Percentiles rank a stretch among this genome's conserved stretches.
Conservation (phyloP, 2,888 invertebrate species). For the Synanthedon formicaeformis region DNA sequence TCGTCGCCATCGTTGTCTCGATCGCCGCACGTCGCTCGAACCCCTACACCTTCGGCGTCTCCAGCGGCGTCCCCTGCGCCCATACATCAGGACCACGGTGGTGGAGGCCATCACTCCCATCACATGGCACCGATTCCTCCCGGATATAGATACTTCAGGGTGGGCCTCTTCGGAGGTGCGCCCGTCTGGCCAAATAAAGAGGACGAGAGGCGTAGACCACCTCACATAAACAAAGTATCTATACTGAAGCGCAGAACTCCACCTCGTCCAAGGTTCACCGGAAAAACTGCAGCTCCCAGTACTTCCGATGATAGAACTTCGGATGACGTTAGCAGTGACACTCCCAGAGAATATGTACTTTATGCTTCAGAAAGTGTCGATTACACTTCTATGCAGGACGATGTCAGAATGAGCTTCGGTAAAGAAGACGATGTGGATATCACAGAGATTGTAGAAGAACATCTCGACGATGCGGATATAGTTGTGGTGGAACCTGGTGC, state of each 20-base stretch:
- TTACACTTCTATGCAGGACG: conserved; percentile 66
- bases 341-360: conserved; percentile 74
- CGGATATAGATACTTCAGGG: conserved; percentile 71
- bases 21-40: conserved; percentile 68
- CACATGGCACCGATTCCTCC: conserved; percentile 71
- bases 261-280: conserved; percentile 57
- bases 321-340: conserved; percentile 57
- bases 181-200: conserved; percentile 73
- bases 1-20: conserved; percentile 69
- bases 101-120: conserved; percentile 61
- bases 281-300: conserved; percentile 34
- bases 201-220: conserved; percentile 39
- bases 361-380: conserved; percentile 74
- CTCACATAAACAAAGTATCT: conserved; percentile 66
- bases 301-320: conserved; percentile 13
- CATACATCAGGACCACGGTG: conserved; percentile 31
- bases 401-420: conserved; percentile 34
- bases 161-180: conserved; percentile 75
- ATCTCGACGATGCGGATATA: conserved; percentile 71
- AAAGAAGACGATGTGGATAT: conserved; percentile 38
- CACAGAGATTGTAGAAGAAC: conserved; percentile 36
- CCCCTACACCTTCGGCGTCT: conserved; percentile 50
- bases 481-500: conserved; percentile 72
- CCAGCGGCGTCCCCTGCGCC: conserved; percentile 55
- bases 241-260: conserved; percentile 73